Conservation (phyloP, 1,140 invertebrate genomes). For the Drosophila busckii region DNA sequence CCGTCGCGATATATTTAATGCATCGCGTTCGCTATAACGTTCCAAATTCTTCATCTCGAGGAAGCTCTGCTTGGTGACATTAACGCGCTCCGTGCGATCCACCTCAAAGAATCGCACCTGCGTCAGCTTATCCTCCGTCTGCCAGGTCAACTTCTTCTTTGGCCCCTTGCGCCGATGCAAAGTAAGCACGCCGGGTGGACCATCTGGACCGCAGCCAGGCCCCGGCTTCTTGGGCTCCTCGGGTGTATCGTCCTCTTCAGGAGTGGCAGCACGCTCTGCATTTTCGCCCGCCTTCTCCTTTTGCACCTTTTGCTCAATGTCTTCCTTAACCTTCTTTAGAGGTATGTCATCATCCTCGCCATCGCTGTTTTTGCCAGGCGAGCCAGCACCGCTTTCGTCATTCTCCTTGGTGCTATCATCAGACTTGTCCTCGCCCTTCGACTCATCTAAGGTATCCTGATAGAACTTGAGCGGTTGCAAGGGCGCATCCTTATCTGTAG, state of each 20-base stretch:
- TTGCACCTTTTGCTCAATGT: conserved; percentile 68
- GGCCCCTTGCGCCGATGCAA: conserved; percentile 82
- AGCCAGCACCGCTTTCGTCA: conserved; percentile 37
- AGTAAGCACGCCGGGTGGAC: conserved; percentile 72
- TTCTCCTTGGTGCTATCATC: conserved; percentile 79
- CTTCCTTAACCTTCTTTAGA: conserved; percentile 73
- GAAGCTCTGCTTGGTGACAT: conserved; percentile 92
- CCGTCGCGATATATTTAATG: conserved; percentile 86
- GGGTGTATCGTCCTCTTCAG: conserved; percentile 47
- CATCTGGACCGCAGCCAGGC: conserved; percentile 73
- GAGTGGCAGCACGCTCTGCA: conserved; percentile 31
- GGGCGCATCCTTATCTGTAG: conserved; percentile 80
- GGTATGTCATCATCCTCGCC: conserved; percentile 74
- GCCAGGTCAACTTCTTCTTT: conserved; percentile 92
- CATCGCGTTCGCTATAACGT: conserved; percentile 90
- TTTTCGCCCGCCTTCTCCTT: conserved; percentile 43
- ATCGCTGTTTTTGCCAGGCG: conserved; percentile 65
- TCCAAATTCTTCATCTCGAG: conserved; percentile 95
- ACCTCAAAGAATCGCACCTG: conserved; percentile 93
- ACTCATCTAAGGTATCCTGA: conserved; percentile 91
- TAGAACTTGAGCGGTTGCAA: conserved; percentile 90
- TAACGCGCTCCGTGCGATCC: conserved; percentile 96
- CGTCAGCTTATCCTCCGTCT: conserved; percentile 87
- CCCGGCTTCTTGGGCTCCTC: conserved; percentile 61
- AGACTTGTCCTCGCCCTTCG: conserved; percentile 80